Percentiles rank a stretch among this genome's conserved stretches.
phyloP scores from a whole-genome alignment of 1,140 invertebrate species.

The Bombus turneri region DNA sequence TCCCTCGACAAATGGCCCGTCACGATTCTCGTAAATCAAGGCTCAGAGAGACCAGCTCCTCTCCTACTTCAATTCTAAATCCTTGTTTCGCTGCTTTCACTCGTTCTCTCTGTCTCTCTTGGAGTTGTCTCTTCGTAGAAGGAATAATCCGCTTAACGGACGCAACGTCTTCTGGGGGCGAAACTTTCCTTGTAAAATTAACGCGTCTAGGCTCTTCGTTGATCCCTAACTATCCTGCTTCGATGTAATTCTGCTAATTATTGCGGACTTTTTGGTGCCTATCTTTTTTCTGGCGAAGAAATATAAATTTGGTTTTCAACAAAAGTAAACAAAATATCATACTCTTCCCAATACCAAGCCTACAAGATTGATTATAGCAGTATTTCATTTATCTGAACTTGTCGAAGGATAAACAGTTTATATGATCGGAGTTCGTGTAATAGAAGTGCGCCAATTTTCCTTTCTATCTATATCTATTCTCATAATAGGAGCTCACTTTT shows the following conservation, averaged over 20 bases:
- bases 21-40: conserved; percentile 81
- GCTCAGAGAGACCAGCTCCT: conserved; percentile 55
- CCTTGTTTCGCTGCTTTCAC: conserved; percentile 48
- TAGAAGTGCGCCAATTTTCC: too few relatives aligned
- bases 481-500: too few relatives aligned
- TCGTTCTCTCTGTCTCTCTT: not conserved
- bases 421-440: too few relatives aligned
- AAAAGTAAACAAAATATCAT: too few relatives aligned
- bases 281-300: too few relatives aligned
- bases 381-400: too few relatives aligned
- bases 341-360: too few relatives aligned
- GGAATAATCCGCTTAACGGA: conserved; percentile 66
- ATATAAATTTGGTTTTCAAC: too few relatives aligned
- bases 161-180: conserved; percentile 11
- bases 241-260: conserved; percentile 39
- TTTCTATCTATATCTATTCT: too few relatives aligned
- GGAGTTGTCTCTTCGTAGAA: conserved; percentile 34
- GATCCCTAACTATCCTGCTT: not conserved
- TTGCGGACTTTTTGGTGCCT: not conserved
- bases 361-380: too few relatives aligned
- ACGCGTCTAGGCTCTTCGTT: conserved; percentile 7
- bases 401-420: too few relatives aligned
- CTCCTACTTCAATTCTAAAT: conserved; percentile 47
- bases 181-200: conserved; percentile 39
- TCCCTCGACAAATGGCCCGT: conserved; percentile 81